These are phyloP conservation scores for Uropetala carovei DNA, from an alignment of 2,888 invertebrate genomes.

Conservation along the genomic window DNA sequence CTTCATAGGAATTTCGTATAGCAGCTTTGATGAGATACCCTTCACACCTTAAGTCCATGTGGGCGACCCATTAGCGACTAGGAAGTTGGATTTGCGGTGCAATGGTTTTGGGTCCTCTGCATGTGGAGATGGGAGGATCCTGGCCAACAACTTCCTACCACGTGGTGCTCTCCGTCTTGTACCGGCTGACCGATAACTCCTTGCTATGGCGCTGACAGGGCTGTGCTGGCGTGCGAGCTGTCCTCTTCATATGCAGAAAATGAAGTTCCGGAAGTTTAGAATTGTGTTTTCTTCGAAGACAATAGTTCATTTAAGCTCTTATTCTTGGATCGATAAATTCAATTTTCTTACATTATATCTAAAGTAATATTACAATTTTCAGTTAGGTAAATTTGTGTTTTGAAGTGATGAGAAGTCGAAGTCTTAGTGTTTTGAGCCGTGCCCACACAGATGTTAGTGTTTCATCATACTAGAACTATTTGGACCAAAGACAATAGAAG, in stretches of 20 bases:
- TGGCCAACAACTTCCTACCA: slow-evolving; percentile 23
- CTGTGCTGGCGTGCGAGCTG: neutral
- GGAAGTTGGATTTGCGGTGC: slow-evolving; percentile 51
- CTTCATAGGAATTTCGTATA: slow-evolving; percentile 2
- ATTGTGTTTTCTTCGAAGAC: slow-evolving; percentile 30
- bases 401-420: neutral
- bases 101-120: slow-evolving; percentile 50
- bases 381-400: neutral
- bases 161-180: neutral
- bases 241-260: neutral
- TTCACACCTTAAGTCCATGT: neutral
- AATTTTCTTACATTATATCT: neutral
- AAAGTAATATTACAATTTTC: neutral
- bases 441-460: neutral
- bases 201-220: slow-evolving; percentile 7
- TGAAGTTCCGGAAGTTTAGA: slow-evolving; percentile 34
- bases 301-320: neutral
- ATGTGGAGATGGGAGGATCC: slow-evolving; percentile 42
- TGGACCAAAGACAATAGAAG: neutral
- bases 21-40: slow-evolving; percentile 35
- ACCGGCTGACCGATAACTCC: neutral
- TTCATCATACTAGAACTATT: neutral
- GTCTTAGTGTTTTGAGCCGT: neutral
- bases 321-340: neutral
- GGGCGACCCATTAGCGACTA: slow-evolving; percentile 38